Percentiles rank a stretch among this genome's conserved stretches.
These are phyloP conservation scores for Drosophila sordidapex DNA, from an alignment of 2,888 invertebrate species.

Conservation along the genomic window DNA sequence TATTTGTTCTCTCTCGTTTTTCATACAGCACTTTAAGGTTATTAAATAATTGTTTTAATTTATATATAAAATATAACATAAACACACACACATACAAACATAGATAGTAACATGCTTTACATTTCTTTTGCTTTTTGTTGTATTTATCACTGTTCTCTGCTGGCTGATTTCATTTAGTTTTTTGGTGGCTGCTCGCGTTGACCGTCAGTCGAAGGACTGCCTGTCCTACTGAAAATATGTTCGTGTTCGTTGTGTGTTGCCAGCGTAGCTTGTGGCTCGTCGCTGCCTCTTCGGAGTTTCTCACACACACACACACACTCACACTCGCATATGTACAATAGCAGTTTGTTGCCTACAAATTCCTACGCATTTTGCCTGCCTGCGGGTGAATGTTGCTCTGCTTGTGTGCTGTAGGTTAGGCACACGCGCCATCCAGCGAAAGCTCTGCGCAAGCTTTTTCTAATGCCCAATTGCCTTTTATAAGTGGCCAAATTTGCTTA, in stretches of 20 bases:
- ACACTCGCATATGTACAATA: slow-evolving; percentile 30
- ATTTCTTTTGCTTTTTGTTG: slow-evolving; percentile 16
- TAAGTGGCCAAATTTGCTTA: slow-evolving; percentile 5
- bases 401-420: slow-evolving; percentile 71
- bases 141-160: slow-evolving; percentile 19
- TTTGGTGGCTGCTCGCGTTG: slow-evolving; percentile 78
- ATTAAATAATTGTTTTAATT: slow-evolving; percentile 32
- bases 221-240: slow-evolving; percentile 82
- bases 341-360: slow-evolving; percentile 64
- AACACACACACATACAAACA: slow-evolving; percentile 19
- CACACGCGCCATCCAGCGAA: slow-evolving; percentile 60
- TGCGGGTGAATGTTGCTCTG: slow-evolving; percentile 22
- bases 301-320: slow-evolving; percentile 22
- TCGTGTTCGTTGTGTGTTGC: slow-evolving; percentile 46
- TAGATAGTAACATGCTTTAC: slow-evolving; percentile 14
- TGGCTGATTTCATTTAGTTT: slow-evolving; percentile 36
- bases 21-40: slow-evolving; percentile 25
- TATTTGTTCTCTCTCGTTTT: slow-evolving; percentile 38
- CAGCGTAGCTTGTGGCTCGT: slow-evolving; percentile 50
- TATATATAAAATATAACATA: slow-evolving; percentile 2
- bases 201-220: slow-evolving; percentile 85
- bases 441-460: slow-evolving; percentile 63
- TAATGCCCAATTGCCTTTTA: slow-evolving; percentile 19
- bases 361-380: slow-evolving; percentile 67
- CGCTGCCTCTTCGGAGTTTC: slow-evolving; percentile 61